Conservation (phyloP, 2,888 invertebrate genomes). For the Leucophenga maculata region DNA sequence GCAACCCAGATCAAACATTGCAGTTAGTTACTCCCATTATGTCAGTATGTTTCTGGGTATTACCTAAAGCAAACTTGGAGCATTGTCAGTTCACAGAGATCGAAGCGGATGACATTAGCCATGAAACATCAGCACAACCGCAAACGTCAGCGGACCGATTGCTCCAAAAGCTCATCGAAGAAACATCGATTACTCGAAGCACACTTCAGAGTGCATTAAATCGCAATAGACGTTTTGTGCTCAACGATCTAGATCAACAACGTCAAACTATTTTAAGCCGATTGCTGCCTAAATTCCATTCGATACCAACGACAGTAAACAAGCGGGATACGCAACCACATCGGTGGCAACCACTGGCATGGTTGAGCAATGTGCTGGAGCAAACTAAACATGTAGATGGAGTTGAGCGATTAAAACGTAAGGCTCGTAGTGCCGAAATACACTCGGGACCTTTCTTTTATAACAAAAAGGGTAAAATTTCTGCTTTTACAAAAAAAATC, state of each 20-base stretch:
- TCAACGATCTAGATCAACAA: slow-evolving; percentile 48
- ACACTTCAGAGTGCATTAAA: slow-evolving; percentile 51
- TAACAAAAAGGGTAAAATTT: slow-evolving; percentile 53
- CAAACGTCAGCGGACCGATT: slow-evolving; percentile 57
- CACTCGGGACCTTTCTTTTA: slow-evolving; percentile 58
- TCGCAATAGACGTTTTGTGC: slow-evolving; percentile 58
- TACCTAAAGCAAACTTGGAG: slow-evolving; percentile 78
- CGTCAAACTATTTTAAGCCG: slow-evolving; percentile 40
- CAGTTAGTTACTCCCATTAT: slow-evolving; percentile 77
- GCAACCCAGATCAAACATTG: slow-evolving; percentile 74
- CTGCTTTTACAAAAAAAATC: slow-evolving; percentile 58
- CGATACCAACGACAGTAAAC: slow-evolving; percentile 19
- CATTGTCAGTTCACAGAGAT: slow-evolving; percentile 74
- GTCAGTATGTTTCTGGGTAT: slow-evolving; percentile 83
- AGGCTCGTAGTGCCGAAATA: slow-evolving; percentile 50
- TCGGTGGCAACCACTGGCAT: slow-evolving; percentile 50
- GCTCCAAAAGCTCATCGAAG: slow-evolving; percentile 66
- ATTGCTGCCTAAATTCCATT: too few relatives aligned
- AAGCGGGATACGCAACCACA: not conserved
- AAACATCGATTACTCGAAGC: slow-evolving; percentile 57
- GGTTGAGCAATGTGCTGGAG: slow-evolving; percentile 58
- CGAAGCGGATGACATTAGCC: slow-evolving; percentile 46
- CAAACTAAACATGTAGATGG: slow-evolving; percentile 49
- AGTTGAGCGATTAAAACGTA: slow-evolving; percentile 41
- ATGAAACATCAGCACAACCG: slow-evolving; percentile 44